Evolutionary conservation across 2,888 invertebrate genomes (phyloP).

Genomic region (Pyrochroa serraticornis): DNA sequence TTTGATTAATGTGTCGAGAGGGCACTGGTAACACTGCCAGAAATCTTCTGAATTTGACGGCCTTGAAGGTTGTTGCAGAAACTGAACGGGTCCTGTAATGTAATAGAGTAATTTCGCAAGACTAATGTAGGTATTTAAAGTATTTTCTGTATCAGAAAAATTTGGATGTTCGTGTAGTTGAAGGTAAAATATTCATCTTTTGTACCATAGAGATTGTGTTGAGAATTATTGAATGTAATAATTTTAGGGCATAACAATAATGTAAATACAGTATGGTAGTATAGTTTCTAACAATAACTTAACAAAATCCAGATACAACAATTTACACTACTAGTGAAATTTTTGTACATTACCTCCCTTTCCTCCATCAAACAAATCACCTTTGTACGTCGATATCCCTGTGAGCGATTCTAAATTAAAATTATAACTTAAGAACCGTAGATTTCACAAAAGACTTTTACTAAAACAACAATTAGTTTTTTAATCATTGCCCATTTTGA

Average conservation of each 20-base stretch:
- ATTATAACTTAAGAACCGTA: no score
- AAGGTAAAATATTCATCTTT: conserved; percentile 14
- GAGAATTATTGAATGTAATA: conserved; percentile 11
- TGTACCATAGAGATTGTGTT: conserved; percentile 18
- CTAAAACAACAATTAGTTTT: no score
- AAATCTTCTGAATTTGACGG: no score
- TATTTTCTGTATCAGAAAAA: conserved; percentile 40
- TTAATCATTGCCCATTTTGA: no score
- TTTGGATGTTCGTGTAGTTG: conserved; percentile 15
- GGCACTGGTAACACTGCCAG: no score
- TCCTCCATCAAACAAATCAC: no score
- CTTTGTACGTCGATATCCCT: no score
- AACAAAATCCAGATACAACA: background rate
- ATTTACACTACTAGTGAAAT: no score
- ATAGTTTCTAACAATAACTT: conserved; percentile 4
- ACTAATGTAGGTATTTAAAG: conserved; percentile 4
- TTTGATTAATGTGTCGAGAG: no score
- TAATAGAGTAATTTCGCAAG: conserved; percentile 14
- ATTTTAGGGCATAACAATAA: conserved; percentile 1
- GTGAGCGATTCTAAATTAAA: no score
- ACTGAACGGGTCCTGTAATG: conserved; percentile 7
- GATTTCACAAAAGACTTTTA: no score
- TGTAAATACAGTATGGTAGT: conserved; percentile 9
- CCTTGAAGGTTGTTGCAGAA: background rate
- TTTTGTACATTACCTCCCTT: no score